These are phyloP conservation scores for Neomorphus geoffroyi DNA, from an alignment of 2,797 vertebrate genomes.

Conservation along the genomic window DNA sequence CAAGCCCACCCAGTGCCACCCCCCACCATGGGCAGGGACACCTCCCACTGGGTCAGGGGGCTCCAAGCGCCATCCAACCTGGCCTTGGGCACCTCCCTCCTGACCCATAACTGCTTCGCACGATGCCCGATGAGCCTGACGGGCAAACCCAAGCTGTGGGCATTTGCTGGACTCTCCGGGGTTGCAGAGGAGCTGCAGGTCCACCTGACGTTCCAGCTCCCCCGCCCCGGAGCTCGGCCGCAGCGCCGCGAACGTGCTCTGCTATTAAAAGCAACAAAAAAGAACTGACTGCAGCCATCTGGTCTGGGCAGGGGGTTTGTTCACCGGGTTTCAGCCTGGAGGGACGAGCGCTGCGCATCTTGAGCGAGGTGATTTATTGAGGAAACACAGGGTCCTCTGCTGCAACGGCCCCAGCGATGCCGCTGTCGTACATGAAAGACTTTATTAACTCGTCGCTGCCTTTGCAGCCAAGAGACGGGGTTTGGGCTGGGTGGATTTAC, in stretches of 20 bases:
- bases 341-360: neutral
- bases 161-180: neutral
- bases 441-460: neutral
- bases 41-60: too few species aligned
- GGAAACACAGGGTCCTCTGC: neutral
- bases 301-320: neutral
- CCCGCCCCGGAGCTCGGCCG: neutral
- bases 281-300: neutral
- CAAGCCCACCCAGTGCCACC: too few species aligned
- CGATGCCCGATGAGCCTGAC: neutral
- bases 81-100: too few species aligned
- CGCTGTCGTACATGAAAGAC: neutral
- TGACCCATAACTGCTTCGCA: neutral
- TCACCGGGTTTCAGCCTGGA: neutral
- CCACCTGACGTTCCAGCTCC: neutral
- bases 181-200: neutral
- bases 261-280: neutral
- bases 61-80: too few species aligned
- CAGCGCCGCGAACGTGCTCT: fast-evolving
- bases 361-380: neutral
- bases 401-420: neutral
- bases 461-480: neutral
- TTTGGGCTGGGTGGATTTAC: neutral
- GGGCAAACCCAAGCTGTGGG: neutral
- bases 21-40: too few species aligned